These are phyloP conservation scores for Erythrocercus mccallii DNA, from an alignment of 2,113 vertebrate genomes.

Conservation along the genomic window DNA sequence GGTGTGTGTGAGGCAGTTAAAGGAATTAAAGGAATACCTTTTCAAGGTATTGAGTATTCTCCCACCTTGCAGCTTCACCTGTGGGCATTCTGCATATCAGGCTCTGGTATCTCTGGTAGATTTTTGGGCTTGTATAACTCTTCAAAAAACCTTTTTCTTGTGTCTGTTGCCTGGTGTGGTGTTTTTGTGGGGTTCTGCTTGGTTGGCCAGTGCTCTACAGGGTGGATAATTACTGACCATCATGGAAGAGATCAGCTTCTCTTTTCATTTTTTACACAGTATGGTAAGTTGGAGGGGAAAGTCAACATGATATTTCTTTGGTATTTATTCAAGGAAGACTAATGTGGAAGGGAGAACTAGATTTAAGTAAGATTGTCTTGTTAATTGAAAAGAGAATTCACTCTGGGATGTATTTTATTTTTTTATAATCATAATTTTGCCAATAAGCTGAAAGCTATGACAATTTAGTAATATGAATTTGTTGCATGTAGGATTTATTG, in stretches of 20 bases:
- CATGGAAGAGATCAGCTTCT: not conserved
- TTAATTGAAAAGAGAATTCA: not conserved
- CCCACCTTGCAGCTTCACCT: not conserved
- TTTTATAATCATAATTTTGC: not conserved
- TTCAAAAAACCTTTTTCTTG: rapidly evolving
- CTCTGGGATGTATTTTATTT: not conserved
- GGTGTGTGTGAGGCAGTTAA: not conserved
- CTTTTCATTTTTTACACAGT: not conserved
- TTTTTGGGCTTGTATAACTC: rapidly evolving
- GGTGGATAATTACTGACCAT: not conserved
- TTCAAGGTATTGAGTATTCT: not conserved
- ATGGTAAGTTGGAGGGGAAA: not conserved
- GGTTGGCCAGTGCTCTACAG: not conserved
- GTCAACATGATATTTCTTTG: not conserved
- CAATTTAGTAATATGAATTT: not conserved
- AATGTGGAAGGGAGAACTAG: not conserved
- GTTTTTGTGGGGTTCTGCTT: not conserved
- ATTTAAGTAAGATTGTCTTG: not conserved
- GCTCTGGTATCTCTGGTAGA: not conserved
- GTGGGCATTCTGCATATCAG: not conserved
- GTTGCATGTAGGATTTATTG: not conserved
- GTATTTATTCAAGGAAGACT: not conserved
- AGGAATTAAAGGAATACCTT: not conserved
- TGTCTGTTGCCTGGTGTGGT: not conserved
- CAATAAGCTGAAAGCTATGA: not conserved